Conservation (phyloP, 2,113 vertebrate genomes). For the Elachura formosa region DNA sequence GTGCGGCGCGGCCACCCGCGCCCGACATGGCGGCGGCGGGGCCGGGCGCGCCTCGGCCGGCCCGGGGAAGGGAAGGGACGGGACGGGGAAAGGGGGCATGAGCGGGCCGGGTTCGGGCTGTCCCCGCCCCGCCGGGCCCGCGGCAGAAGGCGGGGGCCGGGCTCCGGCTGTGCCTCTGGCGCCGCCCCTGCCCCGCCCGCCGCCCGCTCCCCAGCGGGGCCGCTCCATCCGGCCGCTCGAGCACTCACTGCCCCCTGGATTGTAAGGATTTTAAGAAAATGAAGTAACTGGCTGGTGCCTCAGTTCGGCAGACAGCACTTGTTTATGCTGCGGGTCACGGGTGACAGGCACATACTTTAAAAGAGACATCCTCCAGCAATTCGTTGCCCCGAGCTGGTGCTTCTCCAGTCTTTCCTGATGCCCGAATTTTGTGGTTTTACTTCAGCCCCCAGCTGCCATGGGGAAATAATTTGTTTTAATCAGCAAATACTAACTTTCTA, state of each 20-base stretch:
- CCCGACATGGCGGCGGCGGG: background rate
- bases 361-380: background rate
- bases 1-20: too few relatives aligned
- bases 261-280: background rate
- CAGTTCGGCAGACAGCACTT: background rate
- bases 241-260: background rate
- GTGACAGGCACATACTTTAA: background rate
- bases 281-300: background rate
- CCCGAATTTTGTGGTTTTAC: background rate
- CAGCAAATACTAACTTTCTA: background rate
- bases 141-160: too few relatives aligned
- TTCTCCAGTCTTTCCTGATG: background rate
- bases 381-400: background rate
- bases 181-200: too few relatives aligned
- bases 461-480: background rate
- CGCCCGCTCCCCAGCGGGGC: fast-evolving
- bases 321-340: fast-evolving
- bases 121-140: too few relatives aligned
- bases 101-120: background rate
- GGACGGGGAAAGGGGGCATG: background rate
- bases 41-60: background rate
- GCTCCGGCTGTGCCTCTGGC: background rate
- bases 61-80: too few relatives aligned
- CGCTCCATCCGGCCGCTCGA: background rate
- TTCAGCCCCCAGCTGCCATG: background rate